Percentiles rank a stretch among this genome's conserved stretches.
Conservation (phyloP, 2,888 invertebrate species). For the Tetrapedia diversipes region DNA sequence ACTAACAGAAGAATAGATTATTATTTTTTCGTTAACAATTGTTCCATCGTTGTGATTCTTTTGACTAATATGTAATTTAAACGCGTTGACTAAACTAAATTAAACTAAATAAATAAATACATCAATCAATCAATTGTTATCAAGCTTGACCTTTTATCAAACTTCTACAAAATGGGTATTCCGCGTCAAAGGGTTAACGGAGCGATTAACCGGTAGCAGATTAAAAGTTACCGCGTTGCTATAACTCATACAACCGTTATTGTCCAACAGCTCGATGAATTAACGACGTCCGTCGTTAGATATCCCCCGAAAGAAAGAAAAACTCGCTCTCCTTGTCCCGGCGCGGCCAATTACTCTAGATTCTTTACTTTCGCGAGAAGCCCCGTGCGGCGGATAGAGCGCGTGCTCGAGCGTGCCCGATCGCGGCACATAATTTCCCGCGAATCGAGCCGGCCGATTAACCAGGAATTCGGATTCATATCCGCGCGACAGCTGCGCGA, state of each 20-base stretch:
- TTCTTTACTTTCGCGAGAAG: slow-evolving; percentile 70
- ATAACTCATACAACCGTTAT: slow-evolving; percentile 30
- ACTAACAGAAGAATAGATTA: no score
- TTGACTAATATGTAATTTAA: no score
- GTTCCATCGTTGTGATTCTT: no score
- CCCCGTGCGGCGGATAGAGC: slow-evolving; percentile 42
- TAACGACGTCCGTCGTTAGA: slow-evolving; percentile 36
- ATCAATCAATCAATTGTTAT: no score
- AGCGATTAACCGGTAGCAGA: not conserved
- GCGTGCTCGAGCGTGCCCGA: not conserved
- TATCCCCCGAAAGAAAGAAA: slow-evolving; percentile 57
- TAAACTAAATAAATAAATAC: no score
- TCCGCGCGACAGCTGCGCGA: slow-evolving; percentile 34
- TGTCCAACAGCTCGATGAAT: not conserved
- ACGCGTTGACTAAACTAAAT: no score
- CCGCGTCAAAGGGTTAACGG: no score
- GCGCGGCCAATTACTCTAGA: slow-evolving; percentile 69
- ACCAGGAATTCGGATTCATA: slow-evolving; percentile 33
- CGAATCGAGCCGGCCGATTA: slow-evolving; percentile 13
- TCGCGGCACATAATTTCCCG: slow-evolving; percentile 37
- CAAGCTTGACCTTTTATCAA: no score
- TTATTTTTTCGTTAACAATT: no score
- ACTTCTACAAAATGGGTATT: no score
- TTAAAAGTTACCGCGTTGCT: not conserved
- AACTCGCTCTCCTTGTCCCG: slow-evolving; percentile 74